A percentile compares a stretch with the other conserved stretches of the same genome.
phyloP scores from a whole-genome alignment of 2,113 vertebrate genomes.

The Plectropomus leopardus region DNA sequence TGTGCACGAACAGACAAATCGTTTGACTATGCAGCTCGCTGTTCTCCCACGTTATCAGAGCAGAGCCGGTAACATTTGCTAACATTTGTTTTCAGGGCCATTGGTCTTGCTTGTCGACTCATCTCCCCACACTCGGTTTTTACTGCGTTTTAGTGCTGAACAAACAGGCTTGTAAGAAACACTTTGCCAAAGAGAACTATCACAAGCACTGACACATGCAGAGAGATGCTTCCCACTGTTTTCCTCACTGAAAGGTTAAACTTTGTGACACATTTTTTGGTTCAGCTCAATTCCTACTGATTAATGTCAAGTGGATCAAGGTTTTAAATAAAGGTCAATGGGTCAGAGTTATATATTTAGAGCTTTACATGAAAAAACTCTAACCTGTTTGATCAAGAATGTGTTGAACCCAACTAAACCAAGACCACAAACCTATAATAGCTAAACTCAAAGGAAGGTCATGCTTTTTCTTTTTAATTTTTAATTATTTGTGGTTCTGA shows the following conservation, averaged over 20 bases:
- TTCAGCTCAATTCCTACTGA: neutral
- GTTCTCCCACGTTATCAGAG: neutral
- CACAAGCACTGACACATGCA: conserved; percentile 13
- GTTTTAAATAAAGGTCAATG: neutral
- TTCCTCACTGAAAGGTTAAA: conserved; percentile 6
- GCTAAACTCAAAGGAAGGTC: no score
- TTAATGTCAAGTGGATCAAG: neutral
- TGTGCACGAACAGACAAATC: conserved; percentile 24
- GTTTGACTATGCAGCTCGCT: neutral
- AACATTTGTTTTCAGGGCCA: conserved; percentile 21
- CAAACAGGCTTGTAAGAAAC: neutral
- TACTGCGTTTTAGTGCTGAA: neutral
- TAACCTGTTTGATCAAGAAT: no score
- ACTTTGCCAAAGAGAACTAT: neutral
- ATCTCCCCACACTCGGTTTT: conserved; percentile 5
- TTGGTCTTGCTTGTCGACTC: conserved; percentile 18
- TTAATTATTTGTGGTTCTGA: no score
- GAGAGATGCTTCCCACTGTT: neutral
- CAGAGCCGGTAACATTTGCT: neutral
- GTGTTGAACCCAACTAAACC: neutral
- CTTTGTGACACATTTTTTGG: neutral
- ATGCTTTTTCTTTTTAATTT: no score
- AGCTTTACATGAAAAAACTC: no score
- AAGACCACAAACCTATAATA: neutral
- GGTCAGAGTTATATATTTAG: no score